These are phyloP conservation scores for Saccopteryx bilineata DNA, from an alignment of 2,113 vertebrate genomes.

Conservation along the genomic window DNA sequence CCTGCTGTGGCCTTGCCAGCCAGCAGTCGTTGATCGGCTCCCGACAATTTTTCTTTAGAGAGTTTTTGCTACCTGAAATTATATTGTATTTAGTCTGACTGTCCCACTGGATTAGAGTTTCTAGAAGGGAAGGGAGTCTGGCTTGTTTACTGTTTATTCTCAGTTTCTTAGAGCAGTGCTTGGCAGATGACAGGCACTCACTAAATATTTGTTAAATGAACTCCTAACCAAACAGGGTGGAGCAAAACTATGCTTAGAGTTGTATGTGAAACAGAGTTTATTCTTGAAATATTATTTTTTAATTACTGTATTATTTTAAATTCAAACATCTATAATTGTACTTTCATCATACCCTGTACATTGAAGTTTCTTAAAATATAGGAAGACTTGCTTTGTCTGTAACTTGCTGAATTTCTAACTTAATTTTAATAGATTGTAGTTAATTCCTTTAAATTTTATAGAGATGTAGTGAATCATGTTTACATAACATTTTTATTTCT, in stretches of 20 bases:
- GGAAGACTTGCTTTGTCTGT: not conserved
- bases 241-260: not conserved
- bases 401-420: not conserved
- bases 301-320: not conserved
- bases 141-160: not conserved
- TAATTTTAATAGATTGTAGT: not conserved
- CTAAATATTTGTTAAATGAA: constrained; percentile 62
- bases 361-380: not conserved
- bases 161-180: not conserved
- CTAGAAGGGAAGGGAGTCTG: not conserved
- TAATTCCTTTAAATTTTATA: not conserved
- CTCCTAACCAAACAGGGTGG: constrained; percentile 36
- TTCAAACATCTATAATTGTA: too few relatives aligned
- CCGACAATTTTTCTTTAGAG: not conserved
- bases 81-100: not conserved
- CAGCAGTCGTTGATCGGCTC: too few relatives aligned
- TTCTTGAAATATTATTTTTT: not conserved
- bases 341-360: not conserved
- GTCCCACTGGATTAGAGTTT: constrained; percentile 18
- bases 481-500: not conserved
- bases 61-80: not conserved
- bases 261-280: not conserved
- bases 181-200: constrained; percentile 14
- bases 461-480: not conserved
- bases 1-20: too few relatives aligned